Evolutionary conservation across 2,888 invertebrate genomes (phyloP).

Genomic region (Sclerodermus sp.): DNA sequence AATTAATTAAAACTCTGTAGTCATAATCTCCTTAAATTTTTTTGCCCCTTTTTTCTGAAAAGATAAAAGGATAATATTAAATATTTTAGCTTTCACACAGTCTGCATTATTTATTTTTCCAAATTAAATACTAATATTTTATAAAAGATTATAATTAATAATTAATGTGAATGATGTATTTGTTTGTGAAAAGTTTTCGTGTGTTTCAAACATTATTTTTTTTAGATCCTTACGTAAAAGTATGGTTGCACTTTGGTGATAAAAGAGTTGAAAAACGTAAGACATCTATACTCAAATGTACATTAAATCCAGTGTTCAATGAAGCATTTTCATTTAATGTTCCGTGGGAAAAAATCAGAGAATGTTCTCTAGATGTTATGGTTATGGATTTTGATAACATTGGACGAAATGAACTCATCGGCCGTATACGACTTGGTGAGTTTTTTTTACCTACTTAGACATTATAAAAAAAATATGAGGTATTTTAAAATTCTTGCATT

Average conservation of each 20-base stretch:
- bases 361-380: constrained; percentile 90
- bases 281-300: constrained; percentile 92
- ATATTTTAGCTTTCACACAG: no score
- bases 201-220: constrained; percentile 28
- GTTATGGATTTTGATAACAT: constrained; percentile 99
- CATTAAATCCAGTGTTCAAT: constrained; percentile 93
- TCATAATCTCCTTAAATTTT: no score
- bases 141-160: no score
- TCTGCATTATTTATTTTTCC: no score
- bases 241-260: constrained; percentile 94
- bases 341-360: constrained; percentile 95
- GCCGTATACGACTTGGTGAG: constrained; percentile 74
- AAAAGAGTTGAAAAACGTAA: constrained; percentile 94
- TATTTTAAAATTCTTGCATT: no score
- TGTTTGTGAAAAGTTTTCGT: no score
- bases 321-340: constrained; percentile 95
- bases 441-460: neutral
- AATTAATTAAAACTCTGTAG: no score
- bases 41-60: no score
- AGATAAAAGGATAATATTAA: no score
- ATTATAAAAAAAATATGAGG: no score
- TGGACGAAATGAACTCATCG: constrained; percentile 89
- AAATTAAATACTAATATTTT: no score
- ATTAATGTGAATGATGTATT: no score
- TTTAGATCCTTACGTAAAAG: constrained; percentile 97